Evolutionary conservation across 2,888 invertebrate genomes (phyloP).

Genomic region (Lasioglossum marginatum): DNA sequence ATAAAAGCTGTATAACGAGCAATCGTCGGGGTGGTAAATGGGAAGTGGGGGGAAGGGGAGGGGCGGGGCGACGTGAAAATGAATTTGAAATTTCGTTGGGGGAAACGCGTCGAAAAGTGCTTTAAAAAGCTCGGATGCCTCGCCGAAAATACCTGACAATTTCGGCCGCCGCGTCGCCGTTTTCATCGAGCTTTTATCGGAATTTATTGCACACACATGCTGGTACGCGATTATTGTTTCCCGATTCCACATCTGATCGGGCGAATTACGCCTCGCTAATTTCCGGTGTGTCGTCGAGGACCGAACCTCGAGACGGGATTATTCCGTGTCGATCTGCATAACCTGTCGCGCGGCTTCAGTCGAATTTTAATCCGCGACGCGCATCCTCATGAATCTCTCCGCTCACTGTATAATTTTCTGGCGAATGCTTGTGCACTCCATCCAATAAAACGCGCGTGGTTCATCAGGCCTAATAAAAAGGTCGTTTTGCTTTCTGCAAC

Average conservation of each 20-base stretch:
- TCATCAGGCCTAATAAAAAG: not conserved
- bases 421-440: not conserved
- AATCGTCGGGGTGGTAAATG: not conserved
- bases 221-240: not conserved
- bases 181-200: not conserved
- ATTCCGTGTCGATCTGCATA: conserved; percentile 21
- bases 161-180: not conserved
- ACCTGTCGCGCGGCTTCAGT: not conserved
- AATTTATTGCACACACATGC: not conserved
- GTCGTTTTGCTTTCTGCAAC: not conserved
- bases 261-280: not conserved
- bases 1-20: conserved; percentile 2
- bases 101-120: not conserved
- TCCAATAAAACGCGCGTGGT: not conserved
- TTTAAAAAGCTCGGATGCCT: not conserved
- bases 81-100: not conserved
- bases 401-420: not conserved
- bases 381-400: conserved; percentile 29
- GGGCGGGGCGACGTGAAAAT: not conserved
- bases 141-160: not conserved
- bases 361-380: conserved; percentile 29
- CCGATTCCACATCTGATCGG: not conserved
- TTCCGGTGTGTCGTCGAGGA: not conserved
- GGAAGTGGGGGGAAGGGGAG: not conserved
- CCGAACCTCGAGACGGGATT: not conserved